Evolutionary conservation across 2,113 vertebrate species (phyloP).

Genomic region (Seriola dumerili): DNA sequence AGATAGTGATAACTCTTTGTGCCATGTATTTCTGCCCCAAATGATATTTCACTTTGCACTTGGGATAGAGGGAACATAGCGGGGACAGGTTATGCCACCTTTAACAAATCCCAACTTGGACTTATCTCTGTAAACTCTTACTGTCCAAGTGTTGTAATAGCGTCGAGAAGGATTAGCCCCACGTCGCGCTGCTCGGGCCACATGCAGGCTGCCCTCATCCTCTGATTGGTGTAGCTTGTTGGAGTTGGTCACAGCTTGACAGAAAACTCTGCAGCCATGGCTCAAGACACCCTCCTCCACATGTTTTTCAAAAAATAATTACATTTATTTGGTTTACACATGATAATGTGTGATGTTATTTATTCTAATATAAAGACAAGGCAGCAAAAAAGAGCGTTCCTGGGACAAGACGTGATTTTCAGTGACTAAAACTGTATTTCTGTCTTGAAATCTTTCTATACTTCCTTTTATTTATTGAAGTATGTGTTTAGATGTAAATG

Average conservation of each 20-base stretch:
- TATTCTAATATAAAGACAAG: background rate
- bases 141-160: no score
- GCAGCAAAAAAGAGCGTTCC: background rate
- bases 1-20: conserved; percentile 15
- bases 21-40: background rate
- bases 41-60: background rate
- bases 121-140: no score
- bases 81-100: background rate
- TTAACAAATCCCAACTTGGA: background rate
- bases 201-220: background rate
- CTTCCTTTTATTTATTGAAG: background rate
- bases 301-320: no score
- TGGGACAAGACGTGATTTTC: background rate
- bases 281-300: no score
- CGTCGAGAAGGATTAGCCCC: no score
- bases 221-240: background rate
- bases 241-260: no score
- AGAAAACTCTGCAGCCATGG: no score
- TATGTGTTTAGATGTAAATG: background rate
- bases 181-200: no score
- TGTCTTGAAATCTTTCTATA: background rate
- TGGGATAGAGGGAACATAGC: background rate
- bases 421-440: background rate
- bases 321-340: no score
- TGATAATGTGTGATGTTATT: background rate